These are phyloP conservation scores for Synergus gifuensis DNA, from an alignment of 2,888 invertebrate genomes.

Conservation along the genomic window DNA sequence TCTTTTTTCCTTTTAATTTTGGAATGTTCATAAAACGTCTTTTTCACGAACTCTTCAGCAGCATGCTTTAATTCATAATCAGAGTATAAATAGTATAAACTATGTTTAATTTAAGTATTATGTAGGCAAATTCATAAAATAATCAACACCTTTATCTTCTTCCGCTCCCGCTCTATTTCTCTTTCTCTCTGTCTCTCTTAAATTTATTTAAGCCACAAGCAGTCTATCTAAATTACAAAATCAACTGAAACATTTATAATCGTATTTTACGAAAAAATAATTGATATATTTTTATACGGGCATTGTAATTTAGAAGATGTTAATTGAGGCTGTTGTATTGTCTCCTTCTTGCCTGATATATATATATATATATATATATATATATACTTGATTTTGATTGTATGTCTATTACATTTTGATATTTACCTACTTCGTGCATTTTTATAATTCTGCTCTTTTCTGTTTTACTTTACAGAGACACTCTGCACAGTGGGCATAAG, in stretches of 20 bases:
- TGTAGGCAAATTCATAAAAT: not conserved
- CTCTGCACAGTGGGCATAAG: constrained; percentile 76
- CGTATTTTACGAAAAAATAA: not conserved
- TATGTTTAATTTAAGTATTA: not conserved
- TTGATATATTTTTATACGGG: not conserved
- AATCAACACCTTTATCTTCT: not conserved
- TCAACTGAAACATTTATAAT: not conserved
- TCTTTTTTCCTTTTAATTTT: not conserved
- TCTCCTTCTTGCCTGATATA: constrained; percentile 29
- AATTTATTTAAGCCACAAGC: constrained; percentile 29
- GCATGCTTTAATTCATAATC: not conserved
- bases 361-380: no score
- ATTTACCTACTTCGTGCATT: constrained; percentile 61
- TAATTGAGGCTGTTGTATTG: not conserved
- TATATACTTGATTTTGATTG: constrained; percentile 30
- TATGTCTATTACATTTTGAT: constrained; percentile 37
- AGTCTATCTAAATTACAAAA: constrained; percentile 16
- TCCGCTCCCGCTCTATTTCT: not conserved
- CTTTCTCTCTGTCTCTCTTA: constrained; percentile 39
- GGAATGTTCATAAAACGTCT: not conserved
- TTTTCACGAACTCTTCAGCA: not conserved
- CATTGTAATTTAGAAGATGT: constrained; percentile 3
- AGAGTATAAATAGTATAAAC: not conserved
- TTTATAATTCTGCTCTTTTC: constrained; percentile 75
- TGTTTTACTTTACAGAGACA: constrained; percentile 76